Conservation (phyloP, 2,888 invertebrate species). For the Rotaria sp. region DNA sequence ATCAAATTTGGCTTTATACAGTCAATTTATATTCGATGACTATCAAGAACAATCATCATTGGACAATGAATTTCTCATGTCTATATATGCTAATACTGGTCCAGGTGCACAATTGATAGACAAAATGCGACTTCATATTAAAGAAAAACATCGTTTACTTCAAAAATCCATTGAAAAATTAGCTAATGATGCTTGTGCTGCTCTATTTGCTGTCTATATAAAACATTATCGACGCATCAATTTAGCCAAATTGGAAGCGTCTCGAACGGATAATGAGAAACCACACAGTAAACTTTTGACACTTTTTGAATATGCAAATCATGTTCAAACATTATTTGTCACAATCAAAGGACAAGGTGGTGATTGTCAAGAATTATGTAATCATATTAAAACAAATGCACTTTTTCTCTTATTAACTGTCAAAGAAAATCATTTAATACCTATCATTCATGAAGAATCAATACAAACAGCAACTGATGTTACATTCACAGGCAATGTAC, state of each 20-base stretch:
- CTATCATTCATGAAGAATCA: too few relatives aligned
- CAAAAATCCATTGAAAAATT: neutral
- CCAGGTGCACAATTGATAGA: neutral
- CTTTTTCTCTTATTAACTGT: neutral
- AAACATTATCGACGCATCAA: conserved; percentile 11
- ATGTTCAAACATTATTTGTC: neutral
- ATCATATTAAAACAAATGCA: neutral
- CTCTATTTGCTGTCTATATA: neutral
- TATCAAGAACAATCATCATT: neutral
- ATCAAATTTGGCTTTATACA: too few relatives aligned
- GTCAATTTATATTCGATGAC: neutral
- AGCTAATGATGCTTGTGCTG: neutral
- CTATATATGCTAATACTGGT: neutral
- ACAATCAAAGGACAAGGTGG: neutral
- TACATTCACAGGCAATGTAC: too few relatives aligned
- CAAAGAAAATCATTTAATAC: neutral
- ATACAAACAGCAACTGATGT: too few relatives aligned
- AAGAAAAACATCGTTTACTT: neutral
- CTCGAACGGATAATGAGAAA: neutral
- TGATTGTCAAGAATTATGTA: neutral
- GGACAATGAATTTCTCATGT: neutral
- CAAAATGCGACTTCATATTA: neutral
- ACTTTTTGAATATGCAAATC: neutral
- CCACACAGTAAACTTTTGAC: neutral
- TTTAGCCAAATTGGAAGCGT: neutral